Evolutionary conservation across 2,797 vertebrate species (phyloP), one percentile per base, ranked within the genome.

Genomic region (Crax fasciolata): DNA sequence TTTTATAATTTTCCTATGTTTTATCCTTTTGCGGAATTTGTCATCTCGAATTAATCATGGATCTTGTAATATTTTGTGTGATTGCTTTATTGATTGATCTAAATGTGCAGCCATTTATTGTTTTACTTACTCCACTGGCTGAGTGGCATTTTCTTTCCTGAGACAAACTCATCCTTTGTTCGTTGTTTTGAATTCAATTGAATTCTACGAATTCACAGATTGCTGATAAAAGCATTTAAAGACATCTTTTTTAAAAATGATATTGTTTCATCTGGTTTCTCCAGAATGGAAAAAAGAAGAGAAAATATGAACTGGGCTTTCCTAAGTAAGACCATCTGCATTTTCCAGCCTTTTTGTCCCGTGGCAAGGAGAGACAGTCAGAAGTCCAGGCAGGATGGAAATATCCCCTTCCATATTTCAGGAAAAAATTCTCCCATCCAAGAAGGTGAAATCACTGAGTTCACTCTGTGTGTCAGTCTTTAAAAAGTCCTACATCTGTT

Each of bases 21-120:
- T 85, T 73, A 65, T 65, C 46, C 62, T 93, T 72, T 57, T 11
- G 15, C 13, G 55, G 55, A 87, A 89, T 91, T 81, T 93, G 48
- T 89, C 93, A 93, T 85, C 75, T 68, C 43, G 93, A 87, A 96
- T 90, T 92, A 94, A 94, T 96, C 79, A 83, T 68, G 25, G 73
- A 74, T 89, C 80, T 70, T 91, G 63, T 32, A 76, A 87, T 86
- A 87, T 57, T 81, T 70, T 93, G 81, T 86, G 72, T 70, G 89
- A 79, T 72, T 5, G 11, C 52, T 57, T 55, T 91, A 72, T 25
- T 74, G 85, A 90, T 91, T 71, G 24, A 43, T 94, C 59, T 96
- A 93, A 94, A 59, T 49, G 30, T 57, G 71, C 72, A 87, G 24
- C 79, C 44, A 20, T 55, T 76, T 91, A 68, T 88, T 91, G 91